A percentile compares a stretch with the other conserved stretches of the same genome.
Conservation (phyloP, 2,888 invertebrate genomes). For the Orthonychiurus folsomi region DNA sequence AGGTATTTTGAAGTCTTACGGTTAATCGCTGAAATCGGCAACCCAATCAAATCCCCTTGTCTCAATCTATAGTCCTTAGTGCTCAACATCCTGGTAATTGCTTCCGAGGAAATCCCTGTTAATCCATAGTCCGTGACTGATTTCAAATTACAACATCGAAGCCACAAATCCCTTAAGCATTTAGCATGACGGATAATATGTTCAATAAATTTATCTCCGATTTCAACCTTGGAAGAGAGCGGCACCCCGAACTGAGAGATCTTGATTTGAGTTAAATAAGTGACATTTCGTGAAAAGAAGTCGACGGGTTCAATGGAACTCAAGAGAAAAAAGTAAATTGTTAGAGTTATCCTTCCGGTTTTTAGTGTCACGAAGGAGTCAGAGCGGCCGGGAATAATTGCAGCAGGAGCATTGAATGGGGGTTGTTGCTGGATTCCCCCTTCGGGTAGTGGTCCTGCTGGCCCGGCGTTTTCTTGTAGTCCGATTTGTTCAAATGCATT, state of each 20-base stretch:
- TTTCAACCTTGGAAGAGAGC: not conserved
- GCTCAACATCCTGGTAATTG: not conserved
- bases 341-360: too few relatives aligned
- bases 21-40: not conserved
- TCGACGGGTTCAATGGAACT: too few relatives aligned
- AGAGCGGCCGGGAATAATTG: too few relatives aligned
- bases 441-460: too few relatives aligned
- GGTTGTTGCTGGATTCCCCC: too few relatives aligned
- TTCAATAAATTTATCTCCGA: not conserved
- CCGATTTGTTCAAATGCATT: too few relatives aligned
- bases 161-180: not conserved
- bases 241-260: not conserved
- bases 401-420: too few relatives aligned
- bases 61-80: not conserved
- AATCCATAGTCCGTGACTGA: not conserved
- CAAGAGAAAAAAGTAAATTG: too few relatives aligned
- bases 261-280: not conserved
- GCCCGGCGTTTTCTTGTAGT: too few relatives aligned
- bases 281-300: not conserved
- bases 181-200: not conserved
- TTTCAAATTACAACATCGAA: not conserved
- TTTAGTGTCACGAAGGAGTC: too few relatives aligned
- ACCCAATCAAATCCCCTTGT: not conserved
- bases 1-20: not conserved
- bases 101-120: not conserved